Conservation (phyloP, 2,113 vertebrate species). For the Perca fluviatilis region DNA sequence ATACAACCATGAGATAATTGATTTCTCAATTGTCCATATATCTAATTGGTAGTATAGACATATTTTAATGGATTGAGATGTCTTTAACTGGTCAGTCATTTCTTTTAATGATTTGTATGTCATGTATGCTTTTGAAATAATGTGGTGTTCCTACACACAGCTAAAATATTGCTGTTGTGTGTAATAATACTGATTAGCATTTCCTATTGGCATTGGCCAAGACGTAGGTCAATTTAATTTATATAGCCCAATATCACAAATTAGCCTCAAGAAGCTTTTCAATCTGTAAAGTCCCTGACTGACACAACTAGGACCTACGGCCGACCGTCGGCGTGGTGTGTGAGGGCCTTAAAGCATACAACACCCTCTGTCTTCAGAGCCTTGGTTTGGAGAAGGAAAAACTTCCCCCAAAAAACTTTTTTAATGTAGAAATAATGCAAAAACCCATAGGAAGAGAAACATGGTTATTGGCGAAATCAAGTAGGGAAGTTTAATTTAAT, state of each 20-base stretch:
- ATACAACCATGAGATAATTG: constrained; percentile 11
- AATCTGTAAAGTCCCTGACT: not conserved
- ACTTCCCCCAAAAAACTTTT: too few relatives aligned
- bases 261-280: not conserved
- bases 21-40: constrained; percentile 15
- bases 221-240: not conserved
- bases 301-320: too few relatives aligned
- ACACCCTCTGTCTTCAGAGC: too few relatives aligned
- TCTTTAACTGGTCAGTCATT: not conserved
- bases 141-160: not conserved
- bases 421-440: too few relatives aligned
- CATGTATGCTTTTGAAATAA: not conserved
- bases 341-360: too few relatives aligned
- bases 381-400: too few relatives aligned
- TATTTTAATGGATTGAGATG: too few relatives aligned
- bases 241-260: not conserved
- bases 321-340: too few relatives aligned
- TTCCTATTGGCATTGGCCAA: not conserved
- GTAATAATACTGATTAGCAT: not conserved
- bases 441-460: too few relatives aligned
- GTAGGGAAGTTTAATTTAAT: not conserved
- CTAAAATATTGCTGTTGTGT: not conserved
- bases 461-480: too few relatives aligned
- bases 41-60: not conserved
- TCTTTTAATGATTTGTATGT: not conserved